These are phyloP conservation scores for Mus spicilegus DNA, from an alignment of 2,113 vertebrate species.

Conservation along the genomic window DNA sequence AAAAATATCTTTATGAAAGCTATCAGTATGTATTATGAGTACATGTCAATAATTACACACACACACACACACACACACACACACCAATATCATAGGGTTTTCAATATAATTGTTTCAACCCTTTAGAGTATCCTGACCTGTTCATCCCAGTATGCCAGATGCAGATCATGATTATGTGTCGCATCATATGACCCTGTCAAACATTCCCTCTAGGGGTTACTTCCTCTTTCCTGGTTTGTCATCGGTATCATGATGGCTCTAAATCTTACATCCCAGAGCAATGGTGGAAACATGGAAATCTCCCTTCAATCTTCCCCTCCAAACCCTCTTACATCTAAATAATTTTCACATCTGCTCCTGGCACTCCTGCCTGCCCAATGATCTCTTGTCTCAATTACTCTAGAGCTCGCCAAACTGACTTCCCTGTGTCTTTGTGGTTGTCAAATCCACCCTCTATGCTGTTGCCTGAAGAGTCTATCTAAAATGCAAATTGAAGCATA, in stretches of 20 bases:
- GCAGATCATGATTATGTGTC: background rate
- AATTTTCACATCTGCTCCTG: background rate
- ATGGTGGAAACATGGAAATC: background rate
- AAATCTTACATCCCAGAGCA: background rate
- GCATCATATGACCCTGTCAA: background rate
- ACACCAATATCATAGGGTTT: background rate
- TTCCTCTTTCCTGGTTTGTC: background rate
- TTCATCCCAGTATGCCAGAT: background rate
- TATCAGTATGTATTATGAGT: background rate
- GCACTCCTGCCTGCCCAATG: background rate
- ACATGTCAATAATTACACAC: background rate
- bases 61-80: background rate
- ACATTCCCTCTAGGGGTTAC: background rate
- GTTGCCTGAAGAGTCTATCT: slow-evolving; percentile 17
- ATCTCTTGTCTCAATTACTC: background rate
- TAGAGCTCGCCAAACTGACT: background rate
- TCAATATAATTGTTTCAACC: background rate
- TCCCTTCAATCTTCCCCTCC: background rate
- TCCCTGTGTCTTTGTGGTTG: slow-evolving; percentile 26
- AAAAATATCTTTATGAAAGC: background rate
- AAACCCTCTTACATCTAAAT: background rate
- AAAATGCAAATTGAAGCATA: slow-evolving; percentile 55
- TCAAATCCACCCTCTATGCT: slow-evolving; percentile 9
- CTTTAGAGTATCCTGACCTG: background rate
- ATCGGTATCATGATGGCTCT: background rate